These are phyloP conservation scores for Pachymerium ferrugineum DNA, from an alignment of 2,888 invertebrate genomes.

Conservation along the genomic window DNA sequence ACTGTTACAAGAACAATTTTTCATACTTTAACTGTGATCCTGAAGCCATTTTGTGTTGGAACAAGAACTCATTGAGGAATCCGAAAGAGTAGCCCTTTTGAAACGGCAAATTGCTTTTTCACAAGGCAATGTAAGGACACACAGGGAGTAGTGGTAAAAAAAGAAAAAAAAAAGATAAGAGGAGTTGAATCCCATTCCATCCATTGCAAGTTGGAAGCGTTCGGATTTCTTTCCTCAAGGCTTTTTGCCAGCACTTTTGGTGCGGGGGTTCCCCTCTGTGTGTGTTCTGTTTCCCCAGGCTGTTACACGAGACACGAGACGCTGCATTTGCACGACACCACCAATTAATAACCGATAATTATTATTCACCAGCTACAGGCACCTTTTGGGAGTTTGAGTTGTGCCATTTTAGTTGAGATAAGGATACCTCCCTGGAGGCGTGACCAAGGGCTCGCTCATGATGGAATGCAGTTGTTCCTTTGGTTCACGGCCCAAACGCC, in stretches of 20 bases:
- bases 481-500: constrained; percentile 7
- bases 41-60: not conserved
- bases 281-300: constrained; percentile 25
- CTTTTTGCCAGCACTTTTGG: constrained; percentile 15
- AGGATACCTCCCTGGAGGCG: constrained; percentile 1
- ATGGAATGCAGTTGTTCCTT: constrained; percentile 22
- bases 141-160: not conserved
- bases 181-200: constrained; percentile 27
- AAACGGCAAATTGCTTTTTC: constrained; percentile 27
- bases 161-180: constrained; percentile 6
- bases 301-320: constrained; percentile 14
- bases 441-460: constrained; percentile 21
- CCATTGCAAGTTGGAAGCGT: constrained; percentile 24
- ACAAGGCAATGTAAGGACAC: constrained; percentile 27
- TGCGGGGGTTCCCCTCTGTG: not conserved
- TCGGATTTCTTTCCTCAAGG: constrained; percentile 22
- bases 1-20: constrained; percentile 6
- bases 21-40: not conserved
- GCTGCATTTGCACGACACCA: constrained; percentile 15
- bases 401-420: not conserved
- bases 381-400: not conserved
- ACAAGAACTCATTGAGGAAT: constrained; percentile 22
- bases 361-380: constrained; percentile 11
- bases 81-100: constrained; percentile 13
- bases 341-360: constrained; percentile 25